These are phyloP conservation scores for Sycophila texana DNA, from an alignment of 2,888 invertebrate species.

Conservation along the genomic window DNA sequence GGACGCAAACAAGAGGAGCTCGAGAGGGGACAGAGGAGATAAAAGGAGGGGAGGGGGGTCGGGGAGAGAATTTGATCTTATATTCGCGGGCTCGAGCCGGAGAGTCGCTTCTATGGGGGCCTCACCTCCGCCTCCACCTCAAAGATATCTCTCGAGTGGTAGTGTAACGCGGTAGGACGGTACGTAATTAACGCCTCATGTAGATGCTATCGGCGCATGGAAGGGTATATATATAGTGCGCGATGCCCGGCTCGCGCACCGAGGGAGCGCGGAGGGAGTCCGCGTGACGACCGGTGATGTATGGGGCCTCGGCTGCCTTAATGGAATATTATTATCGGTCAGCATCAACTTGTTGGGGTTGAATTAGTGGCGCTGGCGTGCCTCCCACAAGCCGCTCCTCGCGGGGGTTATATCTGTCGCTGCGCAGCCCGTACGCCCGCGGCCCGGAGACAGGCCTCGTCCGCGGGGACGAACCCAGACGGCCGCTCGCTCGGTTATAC, in stretches of 20 bases:
- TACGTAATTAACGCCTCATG: conserved; percentile 75
- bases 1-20: neutral
- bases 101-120: neutral
- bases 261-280: conserved; percentile 64
- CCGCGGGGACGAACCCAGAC: too few species aligned
- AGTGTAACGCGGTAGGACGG: conserved; percentile 73
- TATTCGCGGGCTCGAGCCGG: conserved; percentile 58
- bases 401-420: conserved; percentile 59
- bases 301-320: conserved; percentile 69
- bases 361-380: conserved; percentile 64
- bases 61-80: conserved; percentile 67
- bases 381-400: conserved; percentile 48
- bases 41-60: conserved; percentile 3
- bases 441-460: conserved; percentile 38
- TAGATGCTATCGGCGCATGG: conserved; percentile 71
- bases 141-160: conserved; percentile 65
- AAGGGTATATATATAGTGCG: conserved; percentile 12
- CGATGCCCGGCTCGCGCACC: neutral
- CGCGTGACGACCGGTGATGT: conserved; percentile 73
- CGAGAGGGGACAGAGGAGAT: neutral
- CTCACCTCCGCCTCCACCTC: conserved; percentile 21
- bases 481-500: neutral
- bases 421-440: conserved; percentile 39
- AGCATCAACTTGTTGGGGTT: conserved; percentile 71
- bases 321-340: conserved; percentile 75